Conservation (phyloP, 2,888 invertebrate genomes). For the Habroteleia sp. region DNA sequence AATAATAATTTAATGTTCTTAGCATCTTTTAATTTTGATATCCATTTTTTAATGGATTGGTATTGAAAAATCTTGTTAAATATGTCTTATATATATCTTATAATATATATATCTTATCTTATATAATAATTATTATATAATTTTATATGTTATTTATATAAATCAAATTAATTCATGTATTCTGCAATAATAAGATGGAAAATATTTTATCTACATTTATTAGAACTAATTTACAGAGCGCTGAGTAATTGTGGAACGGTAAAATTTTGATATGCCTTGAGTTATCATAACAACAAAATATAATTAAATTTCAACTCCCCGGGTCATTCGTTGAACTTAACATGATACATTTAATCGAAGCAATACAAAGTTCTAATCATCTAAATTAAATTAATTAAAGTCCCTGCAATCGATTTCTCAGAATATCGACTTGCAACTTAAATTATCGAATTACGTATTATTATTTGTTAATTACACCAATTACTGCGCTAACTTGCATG, state of each 20-base stretch:
- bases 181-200: too few relatives aligned
- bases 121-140: too few relatives aligned
- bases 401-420: slow-evolving; percentile 27
- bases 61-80: too few relatives aligned
- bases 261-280: slow-evolving; percentile 22
- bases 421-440: slow-evolving; percentile 14
- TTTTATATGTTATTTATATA: too few relatives aligned
- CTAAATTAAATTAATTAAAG: slow-evolving; percentile 42
- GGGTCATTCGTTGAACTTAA: slow-evolving; percentile 24
- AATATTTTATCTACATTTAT: too few relatives aligned
- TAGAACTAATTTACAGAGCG: slow-evolving; percentile 21
- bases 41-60: too few relatives aligned
- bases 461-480: slow-evolving; percentile 31
- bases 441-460: slow-evolving; percentile 21
- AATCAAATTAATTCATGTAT: too few relatives aligned
- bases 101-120: too few relatives aligned
- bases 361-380: slow-evolving; percentile 50
- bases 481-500: slow-evolving; percentile 9
- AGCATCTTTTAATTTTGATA: too few relatives aligned
- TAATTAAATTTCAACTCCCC: slow-evolving; percentile 31
- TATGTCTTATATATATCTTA: too few relatives aligned
- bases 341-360: slow-evolving; percentile 38
- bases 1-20: too few relatives aligned
- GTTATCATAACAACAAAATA: slow-evolving; percentile 46
- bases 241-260: slow-evolving; percentile 37